Base-by-base conservation (phyloP, 1,140 invertebrate species). In the Cyphomyrmex costatus region DNA sequence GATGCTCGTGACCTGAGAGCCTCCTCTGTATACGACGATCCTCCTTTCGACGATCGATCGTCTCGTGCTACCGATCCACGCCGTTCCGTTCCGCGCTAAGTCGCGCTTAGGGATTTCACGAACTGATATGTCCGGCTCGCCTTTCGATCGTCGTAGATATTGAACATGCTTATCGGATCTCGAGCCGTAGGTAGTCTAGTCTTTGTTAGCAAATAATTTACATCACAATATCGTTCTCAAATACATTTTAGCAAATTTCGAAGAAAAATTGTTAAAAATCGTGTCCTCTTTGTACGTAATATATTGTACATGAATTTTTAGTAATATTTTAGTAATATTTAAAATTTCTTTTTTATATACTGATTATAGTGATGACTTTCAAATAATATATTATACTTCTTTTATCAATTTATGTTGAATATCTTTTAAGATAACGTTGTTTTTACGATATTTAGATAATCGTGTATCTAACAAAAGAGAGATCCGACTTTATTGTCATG, bases 1-100 rank as follows among this genome's bases (percentile, higher is more conserved):
- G 89, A 88, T 90, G 86, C 82, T 90, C 89, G 89, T 90, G 89
- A 90, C 89, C 89, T 36, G 36, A 58, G 88, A 80, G 51, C 42
- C 76, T 58, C 51, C 77, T 42, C 53, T 30, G 85, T 85, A 85
- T 76, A 87, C 80, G 84, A 71, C 86, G 68, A 83, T 82, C 53
- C 87, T 79, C 76, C 73, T 83, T 89, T 78, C 71, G 77, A 83
- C 88, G 78, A 89, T 89, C 78, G 85, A 89, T 89, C 88, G 87
- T 51, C 61, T 63, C 33, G 68, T 36, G 61, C 70, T 82, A 71
- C 78, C 85, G 53, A 30, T 60, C 65, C 65, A 19, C 65, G 65
- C 56, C 56, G 24, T 33, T 33, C 19, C 63, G 46, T 24, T 33
- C 4, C 58, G 36, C 16, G 36, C 63, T 19, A 46, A 58, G 14